A percentile compares a stretch with the other conserved stretches of the same genome.
phyloP scores from a whole-genome alignment of 2,113 vertebrate genomes.

The Nothoprocta pentlandii region DNA sequence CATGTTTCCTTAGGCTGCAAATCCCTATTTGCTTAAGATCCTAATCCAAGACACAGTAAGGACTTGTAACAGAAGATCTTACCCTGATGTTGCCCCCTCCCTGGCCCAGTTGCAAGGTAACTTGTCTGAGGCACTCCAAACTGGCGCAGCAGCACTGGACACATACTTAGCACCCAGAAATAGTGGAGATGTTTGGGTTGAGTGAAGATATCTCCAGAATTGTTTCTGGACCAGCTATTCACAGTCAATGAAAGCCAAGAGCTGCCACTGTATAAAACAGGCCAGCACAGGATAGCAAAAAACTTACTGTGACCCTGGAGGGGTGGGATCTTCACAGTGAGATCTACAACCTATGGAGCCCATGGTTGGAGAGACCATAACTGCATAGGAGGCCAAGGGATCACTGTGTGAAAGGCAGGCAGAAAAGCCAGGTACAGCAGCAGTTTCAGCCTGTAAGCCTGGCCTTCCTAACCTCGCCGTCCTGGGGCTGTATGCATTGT shows the following conservation, averaged over 20 bases:
- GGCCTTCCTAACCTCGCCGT: conserved; percentile 17
- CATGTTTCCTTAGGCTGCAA: not conserved
- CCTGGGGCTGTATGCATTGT: not conserved
- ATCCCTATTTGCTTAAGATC: not conserved
- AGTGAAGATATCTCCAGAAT: not conserved
- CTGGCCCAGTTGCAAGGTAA: not conserved
- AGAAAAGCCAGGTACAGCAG: not conserved
- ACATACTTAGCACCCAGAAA: not conserved
- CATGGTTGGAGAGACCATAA: not conserved
- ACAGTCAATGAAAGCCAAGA: not conserved
- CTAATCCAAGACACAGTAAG: not conserved
- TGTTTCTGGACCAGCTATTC: not conserved
- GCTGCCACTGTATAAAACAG: not conserved
- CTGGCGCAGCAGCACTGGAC: not conserved
- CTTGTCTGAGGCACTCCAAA: not conserved
- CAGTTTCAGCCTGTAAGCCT: conserved; percentile 13
- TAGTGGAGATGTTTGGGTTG: not conserved
- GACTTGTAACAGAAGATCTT: not conserved
- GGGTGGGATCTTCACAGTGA: not conserved
- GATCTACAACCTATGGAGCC: not conserved
- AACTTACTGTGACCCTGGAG: not conserved
- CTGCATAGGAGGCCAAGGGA: not conserved
- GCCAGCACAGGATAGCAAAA: not conserved
- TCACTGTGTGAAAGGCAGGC: not conserved
- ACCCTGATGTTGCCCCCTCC: not conserved